Evolutionary conservation across 2,888 invertebrate genomes (phyloP), one percentile per base, ranked within the genome.

Genomic region (Steinernema carpocapsae): DNA sequence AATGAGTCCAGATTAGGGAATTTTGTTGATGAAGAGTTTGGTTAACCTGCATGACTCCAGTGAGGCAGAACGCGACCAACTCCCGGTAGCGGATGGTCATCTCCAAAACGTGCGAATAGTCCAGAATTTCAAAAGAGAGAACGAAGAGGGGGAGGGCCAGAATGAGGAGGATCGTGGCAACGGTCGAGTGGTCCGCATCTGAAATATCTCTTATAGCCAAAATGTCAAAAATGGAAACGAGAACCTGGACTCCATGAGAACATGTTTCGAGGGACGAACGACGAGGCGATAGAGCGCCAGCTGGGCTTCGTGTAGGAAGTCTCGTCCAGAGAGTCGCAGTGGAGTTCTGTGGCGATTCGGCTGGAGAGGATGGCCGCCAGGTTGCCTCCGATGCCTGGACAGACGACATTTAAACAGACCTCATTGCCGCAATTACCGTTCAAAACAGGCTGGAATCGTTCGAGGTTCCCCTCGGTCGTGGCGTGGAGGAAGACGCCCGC

Each of bases 321-420:
- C 22, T 51, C n/a, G n/a, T n/a, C 22, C 51, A 51, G 3, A 3
- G 22, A 71, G 19, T 77, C 79, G 42, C 76, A 70, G 71, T 83
- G 83, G 1, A 83, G 75, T 51, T 74, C 72, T 0, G 83, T 82
- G 3, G 78, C 76, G n/a, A 83, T 82, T 0, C 83, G 72, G 32
- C 79, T 79, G 1, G 83, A 78, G 32, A 82, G 82, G 14, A 83
- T 81, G 10, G 79, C 82, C 19, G 79, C 79, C 59, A 83, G 71
- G 52, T 83, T 83, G 0, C 83, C 83, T n/a, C 83, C 83, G 24
- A 83, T 74, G 10, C 80, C 79, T 79, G 46, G 52, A 73, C 37
- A 37, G 37, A 6, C 12, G 22, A 29, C n/a, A 14, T 24, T 2
- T 48, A 43, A 43, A 43, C 43, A 43, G 43, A 43, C 43, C 43